Percentiles rank a stretch among this genome's conserved stretches.
These are phyloP conservation scores for Heliconius nattereri DNA, from an alignment of 1,140 invertebrate species.

Conservation along the genomic window DNA sequence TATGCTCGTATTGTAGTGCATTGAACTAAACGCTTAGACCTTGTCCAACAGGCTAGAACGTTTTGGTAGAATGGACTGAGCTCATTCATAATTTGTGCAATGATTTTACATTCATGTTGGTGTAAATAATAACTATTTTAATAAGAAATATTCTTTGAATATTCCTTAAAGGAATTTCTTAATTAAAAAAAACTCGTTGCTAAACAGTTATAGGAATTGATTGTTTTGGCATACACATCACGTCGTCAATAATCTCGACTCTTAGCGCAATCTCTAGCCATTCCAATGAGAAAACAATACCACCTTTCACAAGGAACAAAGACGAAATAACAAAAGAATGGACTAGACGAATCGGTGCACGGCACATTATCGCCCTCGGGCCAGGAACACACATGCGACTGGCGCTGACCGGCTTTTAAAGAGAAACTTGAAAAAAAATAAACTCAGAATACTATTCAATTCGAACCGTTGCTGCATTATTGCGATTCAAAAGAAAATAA, in stretches of 20 bases:
- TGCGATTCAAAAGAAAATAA: constrained; percentile 44
- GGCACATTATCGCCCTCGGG: constrained; percentile 61
- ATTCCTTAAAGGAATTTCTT: not conserved
- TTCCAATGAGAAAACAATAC: constrained; percentile 74
- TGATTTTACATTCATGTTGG: not conserved
- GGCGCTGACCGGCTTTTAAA: constrained; percentile 52
- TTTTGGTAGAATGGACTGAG: constrained; percentile 31
- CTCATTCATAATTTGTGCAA: constrained; percentile 17
- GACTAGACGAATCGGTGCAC: constrained; percentile 66
- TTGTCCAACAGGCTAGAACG: constrained; percentile 28
- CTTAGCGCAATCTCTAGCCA: constrained; percentile 71
- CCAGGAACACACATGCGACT: constrained; percentile 55
- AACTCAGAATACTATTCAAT: constrained; percentile 45
- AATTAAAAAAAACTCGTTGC: not conserved
- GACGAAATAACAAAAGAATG: constrained; percentile 75
- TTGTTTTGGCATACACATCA: constrained; percentile 59
- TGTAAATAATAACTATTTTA: constrained; percentile 1
- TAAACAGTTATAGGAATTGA: constrained; percentile 26
- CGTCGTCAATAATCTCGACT: constrained; percentile 74
- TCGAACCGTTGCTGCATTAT: constrained; percentile 44
- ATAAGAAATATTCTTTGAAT: not conserved
- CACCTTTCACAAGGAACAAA: constrained; percentile 73
- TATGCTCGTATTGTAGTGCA: constrained; percentile 42
- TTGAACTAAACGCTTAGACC: constrained; percentile 40
- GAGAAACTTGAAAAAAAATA: constrained; percentile 47